A percentile compares a stretch with the other conserved stretches of the same genome.
These are phyloP conservation scores for Odontamblyopus rebecca DNA, from an alignment of 2,797 vertebrate genomes.

Conservation along the genomic window DNA sequence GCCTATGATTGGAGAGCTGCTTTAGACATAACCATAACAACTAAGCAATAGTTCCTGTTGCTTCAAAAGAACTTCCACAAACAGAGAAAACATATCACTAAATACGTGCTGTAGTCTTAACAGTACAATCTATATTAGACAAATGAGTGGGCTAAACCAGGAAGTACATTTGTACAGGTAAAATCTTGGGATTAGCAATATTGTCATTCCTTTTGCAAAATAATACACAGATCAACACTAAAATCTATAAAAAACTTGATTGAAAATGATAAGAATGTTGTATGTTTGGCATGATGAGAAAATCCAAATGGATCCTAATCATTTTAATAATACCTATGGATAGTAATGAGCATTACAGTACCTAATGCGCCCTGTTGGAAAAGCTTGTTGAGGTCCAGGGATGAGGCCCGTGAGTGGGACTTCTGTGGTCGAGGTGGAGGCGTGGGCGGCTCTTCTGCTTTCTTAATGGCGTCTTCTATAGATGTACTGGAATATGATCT, in stretches of 20 bases:
- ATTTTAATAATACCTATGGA: no score
- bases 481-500: conserved; percentile 97
- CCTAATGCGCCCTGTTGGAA: conserved; percentile 89
- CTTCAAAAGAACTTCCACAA: conserved; percentile 28
- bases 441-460: conserved; percentile 89
- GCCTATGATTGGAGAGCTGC: conserved; percentile 7
- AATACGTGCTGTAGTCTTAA: background rate
- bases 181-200: background rate
- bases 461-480: conserved; percentile 93
- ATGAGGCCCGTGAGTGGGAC: conserved; percentile 95
- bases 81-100: background rate
- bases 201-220: no score
- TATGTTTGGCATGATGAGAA: no score
- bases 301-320: no score
- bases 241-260: no score
- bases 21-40: conserved; percentile 20
- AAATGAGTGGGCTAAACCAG: background rate
- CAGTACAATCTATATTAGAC: background rate
- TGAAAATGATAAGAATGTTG: no score
- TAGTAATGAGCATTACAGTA: conserved; percentile 33
- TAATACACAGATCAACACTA: no score
- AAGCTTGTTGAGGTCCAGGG: conserved; percentile 96
- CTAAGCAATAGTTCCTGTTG: conserved; percentile 36
- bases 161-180: background rate
- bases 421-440: conserved; percentile 95